Conservation (phyloP, 1,140 invertebrate species). For the Drosophila gunungcola region DNA sequence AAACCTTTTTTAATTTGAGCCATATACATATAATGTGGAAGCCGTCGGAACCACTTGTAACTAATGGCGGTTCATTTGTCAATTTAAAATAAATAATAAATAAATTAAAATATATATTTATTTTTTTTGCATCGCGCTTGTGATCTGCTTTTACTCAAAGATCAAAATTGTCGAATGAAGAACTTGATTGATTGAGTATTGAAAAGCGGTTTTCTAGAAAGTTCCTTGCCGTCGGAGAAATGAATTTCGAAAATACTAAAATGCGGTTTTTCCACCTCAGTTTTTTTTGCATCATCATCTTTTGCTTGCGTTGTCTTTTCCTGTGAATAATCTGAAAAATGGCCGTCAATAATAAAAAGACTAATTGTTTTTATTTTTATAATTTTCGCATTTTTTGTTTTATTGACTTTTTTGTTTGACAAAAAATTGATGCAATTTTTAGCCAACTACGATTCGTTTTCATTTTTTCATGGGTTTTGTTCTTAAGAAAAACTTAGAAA, state of each 20-base stretch:
- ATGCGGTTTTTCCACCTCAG: neutral
- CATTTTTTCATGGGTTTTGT: constrained; percentile 29
- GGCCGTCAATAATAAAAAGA: constrained; percentile 15
- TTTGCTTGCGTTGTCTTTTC: neutral
- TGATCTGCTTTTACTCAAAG: no score
- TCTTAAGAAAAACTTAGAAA: constrained; percentile 46
- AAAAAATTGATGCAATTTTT: constrained; percentile 83
- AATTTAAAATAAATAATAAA: no score
- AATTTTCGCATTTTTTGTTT: constrained; percentile 32
- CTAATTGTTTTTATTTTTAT: constrained; percentile 11
- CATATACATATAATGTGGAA: no score
- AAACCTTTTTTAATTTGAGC: no score
- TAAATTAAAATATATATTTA: no score
- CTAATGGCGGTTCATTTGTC: no score
- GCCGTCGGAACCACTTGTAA: no score
- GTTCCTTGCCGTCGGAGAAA: constrained; percentile 12
- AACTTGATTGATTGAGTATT: constrained; percentile 6
- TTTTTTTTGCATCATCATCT: constrained; percentile 6
- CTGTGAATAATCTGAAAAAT: constrained; percentile 6
- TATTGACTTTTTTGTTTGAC: constrained; percentile 60
- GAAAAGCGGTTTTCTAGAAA: constrained; percentile 18
- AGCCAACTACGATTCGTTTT: constrained; percentile 49
- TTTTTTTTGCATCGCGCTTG: no score
- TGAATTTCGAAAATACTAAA: neutral
- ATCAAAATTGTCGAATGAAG: neutral